A percentile compares a stretch with the other conserved stretches of the same genome.
Conservation (phyloP, 2,797 vertebrate genomes). For the Oryzias sinensis region DNA sequence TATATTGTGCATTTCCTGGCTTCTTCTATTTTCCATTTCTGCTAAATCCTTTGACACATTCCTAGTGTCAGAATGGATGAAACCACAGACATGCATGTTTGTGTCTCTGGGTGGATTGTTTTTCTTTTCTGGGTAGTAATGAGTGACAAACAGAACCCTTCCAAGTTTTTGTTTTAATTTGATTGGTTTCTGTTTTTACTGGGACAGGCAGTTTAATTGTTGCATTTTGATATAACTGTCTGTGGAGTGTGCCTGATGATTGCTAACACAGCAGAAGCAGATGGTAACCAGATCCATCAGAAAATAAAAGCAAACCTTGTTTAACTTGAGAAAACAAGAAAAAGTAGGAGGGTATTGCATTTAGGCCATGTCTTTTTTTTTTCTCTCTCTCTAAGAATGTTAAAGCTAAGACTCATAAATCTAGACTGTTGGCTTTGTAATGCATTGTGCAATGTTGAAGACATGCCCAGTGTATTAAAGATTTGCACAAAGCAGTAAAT, state of each 20-base stretch:
- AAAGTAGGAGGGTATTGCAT: conserved; percentile 50
- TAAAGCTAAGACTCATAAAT: conserved; percentile 8
- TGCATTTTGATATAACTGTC: conserved; percentile 49
- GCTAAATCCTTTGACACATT: too few relatives aligned
- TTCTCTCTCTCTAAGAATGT: background rate
- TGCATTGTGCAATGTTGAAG: conserved; percentile 3
- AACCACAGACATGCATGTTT: background rate
- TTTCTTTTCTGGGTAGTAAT: background rate
- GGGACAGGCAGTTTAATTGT: conserved; percentile 5
- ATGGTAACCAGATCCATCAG: conserved; percentile 42
- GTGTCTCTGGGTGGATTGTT: background rate
- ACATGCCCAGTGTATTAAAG: conserved; percentile 6
- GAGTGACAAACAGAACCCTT: background rate
- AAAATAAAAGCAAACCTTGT: conserved; percentile 28
- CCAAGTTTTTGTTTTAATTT: background rate
- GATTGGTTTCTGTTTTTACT: conserved; percentile 1
- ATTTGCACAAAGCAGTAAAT: background rate
- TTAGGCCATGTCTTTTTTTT: conserved; percentile 25
- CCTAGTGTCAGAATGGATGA: too few relatives aligned
- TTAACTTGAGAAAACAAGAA: conserved; percentile 40
- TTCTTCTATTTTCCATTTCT: too few relatives aligned
- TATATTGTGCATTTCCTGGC: too few relatives aligned
- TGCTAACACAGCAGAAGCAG: conserved; percentile 51
- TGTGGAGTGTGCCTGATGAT: conserved; percentile 37
- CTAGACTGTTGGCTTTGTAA: background rate